Base-by-base conservation (phyloP, 2,888 invertebrate genomes). In the Andrena camellia region DNA sequence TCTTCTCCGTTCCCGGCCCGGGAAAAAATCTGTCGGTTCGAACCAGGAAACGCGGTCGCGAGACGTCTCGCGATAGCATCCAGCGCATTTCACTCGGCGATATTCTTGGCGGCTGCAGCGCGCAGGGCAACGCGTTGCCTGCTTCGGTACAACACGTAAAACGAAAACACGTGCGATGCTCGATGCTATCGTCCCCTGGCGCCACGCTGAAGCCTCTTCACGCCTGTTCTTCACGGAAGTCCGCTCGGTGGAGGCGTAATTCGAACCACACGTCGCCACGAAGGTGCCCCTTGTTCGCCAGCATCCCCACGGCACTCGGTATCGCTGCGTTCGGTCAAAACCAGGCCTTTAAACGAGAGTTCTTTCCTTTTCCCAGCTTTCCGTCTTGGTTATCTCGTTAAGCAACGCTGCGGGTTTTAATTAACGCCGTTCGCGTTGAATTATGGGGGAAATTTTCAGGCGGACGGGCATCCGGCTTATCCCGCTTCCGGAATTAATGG, bases 101-200 rank as follows among this genome's bases (percentile, higher is more conserved):
- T 88, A 88, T 88, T 88, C 85, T 68, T 50, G 80, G 85, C 78
- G 66, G 48, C 59, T 52, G 31, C 64, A 35, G 52, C 67, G 42
- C 42, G 70, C 66, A 26, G 52, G 52, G 35, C 5, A 31, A 35
- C 60, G 29, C 29, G 62, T 48, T 17, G 71, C 66, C 10, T 50
- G 64, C 52, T 54, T 13, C 59, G 57, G 83, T 86, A 80, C 86
- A 84, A 85, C 86, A 85, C 86, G 89, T 91, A 90, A 91, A 91
- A 88, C 86, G 88, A 88, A 90, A 91, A 91, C 91, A 91, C 90
- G 87, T 91, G 91, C 86, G 89, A 90, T 88, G 82, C 84, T 72
- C 83, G 91, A 91, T 90, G 88, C 74, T 91, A 91, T 91, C 91
- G 84, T 60, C 77, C 68, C 74, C 79, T 88, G 90, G 91, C 91